phyloP scores from a whole-genome alignment of 2,797 vertebrate species.

The Falco peregrinus region DNA sequence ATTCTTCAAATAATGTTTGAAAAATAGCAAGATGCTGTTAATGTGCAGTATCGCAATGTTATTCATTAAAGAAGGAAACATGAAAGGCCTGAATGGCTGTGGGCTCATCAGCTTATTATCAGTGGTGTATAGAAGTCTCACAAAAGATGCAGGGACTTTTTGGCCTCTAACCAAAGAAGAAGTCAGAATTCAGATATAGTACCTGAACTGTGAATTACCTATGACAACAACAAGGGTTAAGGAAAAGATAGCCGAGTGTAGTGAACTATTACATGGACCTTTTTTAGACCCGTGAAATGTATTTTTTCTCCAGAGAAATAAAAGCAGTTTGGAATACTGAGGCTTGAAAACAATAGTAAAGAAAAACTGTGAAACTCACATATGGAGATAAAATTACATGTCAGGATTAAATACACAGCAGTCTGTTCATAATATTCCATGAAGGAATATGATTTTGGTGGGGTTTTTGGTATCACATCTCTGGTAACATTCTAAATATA shows the following conservation, averaged over 20 bases:
- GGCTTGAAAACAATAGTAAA: background rate
- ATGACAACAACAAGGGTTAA: background rate
- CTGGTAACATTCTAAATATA: no score
- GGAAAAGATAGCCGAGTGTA: background rate
- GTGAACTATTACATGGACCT: background rate
- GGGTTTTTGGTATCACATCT: background rate
- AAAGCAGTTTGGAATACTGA: background rate
- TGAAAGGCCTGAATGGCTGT: background rate
- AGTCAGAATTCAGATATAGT: constrained; percentile 1
- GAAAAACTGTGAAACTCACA: background rate
- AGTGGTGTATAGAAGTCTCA: background rate
- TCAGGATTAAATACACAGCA: background rate
- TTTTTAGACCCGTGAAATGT: background rate
- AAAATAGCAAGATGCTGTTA: constrained; percentile 23
- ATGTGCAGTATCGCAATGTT: constrained; percentile 3
- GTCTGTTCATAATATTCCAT: background rate
- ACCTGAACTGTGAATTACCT: background rate
- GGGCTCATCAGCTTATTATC: constrained; percentile 10
- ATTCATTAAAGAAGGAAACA: constrained; percentile 14
- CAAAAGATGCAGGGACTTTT: background rate
- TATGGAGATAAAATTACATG: background rate
- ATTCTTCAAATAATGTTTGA: constrained; percentile 28
- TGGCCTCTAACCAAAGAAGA: constrained; percentile 6
- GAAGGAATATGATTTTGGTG: background rate
- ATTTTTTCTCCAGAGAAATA: background rate